Evolutionary conservation across 2,888 invertebrate genomes (phyloP), one percentile per base, ranked within the genome.

Genomic region (Chaitophorus viminalis): DNA sequence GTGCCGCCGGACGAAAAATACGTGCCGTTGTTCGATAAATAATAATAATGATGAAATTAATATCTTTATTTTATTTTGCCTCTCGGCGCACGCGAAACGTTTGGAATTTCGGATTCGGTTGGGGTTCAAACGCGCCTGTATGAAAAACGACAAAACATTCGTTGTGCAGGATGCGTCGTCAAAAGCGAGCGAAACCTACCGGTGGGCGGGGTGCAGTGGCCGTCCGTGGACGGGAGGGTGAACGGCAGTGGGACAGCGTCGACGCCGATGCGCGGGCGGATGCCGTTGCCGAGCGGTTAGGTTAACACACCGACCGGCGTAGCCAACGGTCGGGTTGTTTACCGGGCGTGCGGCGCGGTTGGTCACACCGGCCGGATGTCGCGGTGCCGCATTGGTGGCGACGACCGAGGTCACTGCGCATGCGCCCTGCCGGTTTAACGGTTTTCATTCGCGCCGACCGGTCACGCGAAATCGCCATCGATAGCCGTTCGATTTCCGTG

Each of bases 331-430:
- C 17, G n/a, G 5, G 33, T 85, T 85, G 79, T 79, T 87, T 79
- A 87, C 81, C 81, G 81, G 46, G 31, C 65, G 2, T 9, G 0
- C 31, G 31, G 54, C 9, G 14, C 3, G 5, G 74, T 87, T 87
- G 87, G 87, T 81, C 87, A 87, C 87, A 60, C 87, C 46, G 46
- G 18, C 17, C 74, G 33, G 46, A 65, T 39, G 78, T 46, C 87
- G 74, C 60, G n/a, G n/a, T 33, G 65, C 29, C 60, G 79, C 46
- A 79, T 87, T 87, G 87, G 79, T 25, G 25, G 78, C 31, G 46
- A 39, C 87, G 33, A 87, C 81, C 87, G 87, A 75, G 87, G 87
- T 87, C 87, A 87, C 74, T 81, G 87, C 87, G 87, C 87, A 46
- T 81, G 87, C 87, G 87, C 87, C 6, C 60, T 87, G 54, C 39